Base-by-base conservation (phyloP, 2,888 invertebrate species). In the Apoda limacodes region DNA sequence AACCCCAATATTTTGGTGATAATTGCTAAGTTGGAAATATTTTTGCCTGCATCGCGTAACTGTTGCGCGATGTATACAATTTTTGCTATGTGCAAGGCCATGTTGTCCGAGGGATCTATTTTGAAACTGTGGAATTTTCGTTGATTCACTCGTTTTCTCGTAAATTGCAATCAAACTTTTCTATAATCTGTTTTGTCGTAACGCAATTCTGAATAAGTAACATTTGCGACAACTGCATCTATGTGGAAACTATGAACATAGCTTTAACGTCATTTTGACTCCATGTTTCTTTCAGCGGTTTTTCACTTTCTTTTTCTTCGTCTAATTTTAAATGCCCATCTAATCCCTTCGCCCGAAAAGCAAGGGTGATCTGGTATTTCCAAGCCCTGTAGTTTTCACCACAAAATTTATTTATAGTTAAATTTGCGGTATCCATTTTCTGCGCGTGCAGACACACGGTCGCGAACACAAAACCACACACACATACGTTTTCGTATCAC, bases 361-460 rank as follows among this genome's bases (percentile, higher is more conserved):
- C 30, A 14, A 25, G 24, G 2, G 22, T 29, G 1, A 32, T 13
- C 28, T 34, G 34, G 19, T 32, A 38, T 5, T 35, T 38, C 38
- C 34, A 38, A 9, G 32, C 29, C 21, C 11, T 20, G 10, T 28
- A 37, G 12, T 30, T 30, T 6, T n/a, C 9, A 7, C 9, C 31
- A n/a, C n/a, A n/a, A n/a, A n/a, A n/a, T n/a, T n/a, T n/a, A n/a
- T n/a, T n/a, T n/a, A n/a, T n/a, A n/a, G n/a, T n/a, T n/a, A n/a
- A n/a, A n/a, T n/a, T n/a, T n/a, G n/a, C n/a, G n/a, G n/a, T n/a
- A n/a, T n/a, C n/a, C n/a, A n/a, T n/a, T n/a, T n/a, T n/a, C n/a
- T n/a, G n/a, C n/a, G n/a, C n/a, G n/a, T n/a, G n/a, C n/a, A n/a
- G n/a, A n/a, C n/a, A n/a, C n/a, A n/a, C n/a, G n/a, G n/a, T n/a